phyloP scores from a whole-genome alignment of 37 sponge, comb jelly and placozoan species.

The Halichondria panicea region DNA sequence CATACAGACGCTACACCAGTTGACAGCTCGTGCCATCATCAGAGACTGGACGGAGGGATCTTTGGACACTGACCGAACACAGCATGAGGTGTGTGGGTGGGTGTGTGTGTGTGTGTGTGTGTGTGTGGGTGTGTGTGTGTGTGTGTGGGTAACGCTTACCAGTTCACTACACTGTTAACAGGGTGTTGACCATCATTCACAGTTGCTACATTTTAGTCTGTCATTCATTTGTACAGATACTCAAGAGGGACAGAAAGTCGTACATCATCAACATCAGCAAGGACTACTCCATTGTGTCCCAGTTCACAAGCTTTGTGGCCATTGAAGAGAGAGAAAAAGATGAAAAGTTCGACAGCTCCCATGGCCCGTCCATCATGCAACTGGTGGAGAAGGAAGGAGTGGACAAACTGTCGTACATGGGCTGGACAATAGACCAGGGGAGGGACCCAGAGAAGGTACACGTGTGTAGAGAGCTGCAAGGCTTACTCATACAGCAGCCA shows the following conservation, averaged over 20 bases:
- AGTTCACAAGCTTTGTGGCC: slow-evolving; percentile 99
- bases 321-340: slow-evolving; percentile 92
- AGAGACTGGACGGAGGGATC: slow-evolving; percentile 94
- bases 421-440: slow-evolving; percentile 73
- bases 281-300: slow-evolving; percentile 94
- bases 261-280: slow-evolving; percentile 89
- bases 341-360: slow-evolving; percentile 73
- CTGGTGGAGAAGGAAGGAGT: slow-evolving; percentile 76
- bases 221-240: slow-evolving; percentile 37
- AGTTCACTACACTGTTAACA: neutral
- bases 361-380: slow-evolving; percentile 81
- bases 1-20: slow-evolving; percentile 83
- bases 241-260: slow-evolving; percentile 80
- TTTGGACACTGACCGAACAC: slow-evolving; percentile 65
- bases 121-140: no score
- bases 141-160: no score
- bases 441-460: slow-evolving; percentile 64
- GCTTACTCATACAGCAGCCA: no score
- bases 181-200: neutral
- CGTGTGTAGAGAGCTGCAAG: no score
- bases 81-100: slow-evolving; percentile 91
- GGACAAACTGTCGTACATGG: slow-evolving; percentile 90
- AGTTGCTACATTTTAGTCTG: neutral
- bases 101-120: no score
- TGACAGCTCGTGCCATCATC: slow-evolving; percentile 95